These are phyloP conservation scores for Buceros bicornis DNA, from an alignment of 2,797 vertebrate genomes.

Conservation along the genomic window DNA sequence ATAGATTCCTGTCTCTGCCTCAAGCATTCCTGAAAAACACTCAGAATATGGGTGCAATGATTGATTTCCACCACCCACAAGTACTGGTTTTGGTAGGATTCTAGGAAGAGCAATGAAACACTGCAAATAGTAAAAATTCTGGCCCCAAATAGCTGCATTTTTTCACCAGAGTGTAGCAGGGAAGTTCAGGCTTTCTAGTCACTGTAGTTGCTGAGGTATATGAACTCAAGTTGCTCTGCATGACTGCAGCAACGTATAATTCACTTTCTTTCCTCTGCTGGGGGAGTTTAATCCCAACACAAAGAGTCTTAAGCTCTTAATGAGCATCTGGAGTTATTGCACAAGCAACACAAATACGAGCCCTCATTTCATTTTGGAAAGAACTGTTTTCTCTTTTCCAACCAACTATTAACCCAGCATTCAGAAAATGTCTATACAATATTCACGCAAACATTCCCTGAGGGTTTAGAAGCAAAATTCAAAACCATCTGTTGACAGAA, in stretches of 20 bases:
- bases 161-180: not conserved
- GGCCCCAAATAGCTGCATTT: not conserved
- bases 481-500: conserved; percentile 22
- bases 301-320: not conserved
- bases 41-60: not conserved
- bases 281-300: not conserved
- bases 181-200: not conserved
- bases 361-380: not conserved
- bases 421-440: not conserved
- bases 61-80: not conserved
- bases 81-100: not conserved
- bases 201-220: not conserved
- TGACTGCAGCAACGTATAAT: not conserved
- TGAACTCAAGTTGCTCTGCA: not conserved
- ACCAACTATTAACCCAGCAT: not conserved
- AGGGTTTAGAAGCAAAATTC: not conserved
- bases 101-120: not conserved
- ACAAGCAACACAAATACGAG: not conserved
- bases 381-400: not conserved
- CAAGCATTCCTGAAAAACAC: not conserved
- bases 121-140: not conserved
- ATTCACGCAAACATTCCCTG: not conserved
- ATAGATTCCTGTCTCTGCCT: not conserved
- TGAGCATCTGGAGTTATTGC: conserved; percentile 8
- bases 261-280: not conserved